Conservation (phyloP, 1,140 invertebrate species). For the Aphelenchoides fujianensis region DNA sequence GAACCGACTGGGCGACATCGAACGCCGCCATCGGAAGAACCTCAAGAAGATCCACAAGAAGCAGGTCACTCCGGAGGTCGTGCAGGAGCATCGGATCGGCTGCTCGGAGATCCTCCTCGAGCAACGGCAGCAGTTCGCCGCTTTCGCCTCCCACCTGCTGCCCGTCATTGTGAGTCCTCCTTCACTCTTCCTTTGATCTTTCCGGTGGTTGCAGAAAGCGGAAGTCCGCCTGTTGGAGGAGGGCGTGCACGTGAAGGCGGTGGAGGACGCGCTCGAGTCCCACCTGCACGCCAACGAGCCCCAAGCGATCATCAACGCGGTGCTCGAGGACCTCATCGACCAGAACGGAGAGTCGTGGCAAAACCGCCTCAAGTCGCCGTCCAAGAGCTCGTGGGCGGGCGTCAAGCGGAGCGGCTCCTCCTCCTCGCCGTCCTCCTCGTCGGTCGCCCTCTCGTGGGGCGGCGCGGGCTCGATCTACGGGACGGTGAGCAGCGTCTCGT, state of each 20-base stretch:
- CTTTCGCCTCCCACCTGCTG: conserved; percentile 33
- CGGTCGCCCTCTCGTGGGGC: conserved; percentile 6
- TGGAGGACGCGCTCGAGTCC: conserved; percentile 33
- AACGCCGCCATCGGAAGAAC: conserved; percentile 27
- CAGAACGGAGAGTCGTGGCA: conserved; percentile 16
- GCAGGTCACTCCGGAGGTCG: conserved; percentile 18
- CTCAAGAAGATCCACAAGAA: conserved; percentile 24
- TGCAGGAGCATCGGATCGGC: conserved; percentile 22
- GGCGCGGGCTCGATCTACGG: background rate
- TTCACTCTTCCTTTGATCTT: conserved; percentile 8
- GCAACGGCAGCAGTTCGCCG: conserved; percentile 33
- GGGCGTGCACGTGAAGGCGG: conserved; percentile 35
- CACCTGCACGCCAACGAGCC: conserved; percentile 25
- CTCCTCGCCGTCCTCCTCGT: conserved; percentile 20
- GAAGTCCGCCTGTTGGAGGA: conserved; percentile 40
- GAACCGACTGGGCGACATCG: conserved; percentile 36
- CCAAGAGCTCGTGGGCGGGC: background rate
- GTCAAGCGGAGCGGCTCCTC: background rate
- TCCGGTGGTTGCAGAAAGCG: conserved; percentile 25
- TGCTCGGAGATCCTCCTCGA: conserved; percentile 37
- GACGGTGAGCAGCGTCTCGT: background rate
- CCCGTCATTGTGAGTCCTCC: conserved; percentile 35
- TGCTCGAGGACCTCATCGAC: conserved; percentile 32
- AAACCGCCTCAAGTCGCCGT: conserved; percentile 18
- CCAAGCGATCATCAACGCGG: conserved; percentile 27